Base-by-base conservation (phyloP, 2,888 invertebrate species). In the Arge pagana region DNA sequence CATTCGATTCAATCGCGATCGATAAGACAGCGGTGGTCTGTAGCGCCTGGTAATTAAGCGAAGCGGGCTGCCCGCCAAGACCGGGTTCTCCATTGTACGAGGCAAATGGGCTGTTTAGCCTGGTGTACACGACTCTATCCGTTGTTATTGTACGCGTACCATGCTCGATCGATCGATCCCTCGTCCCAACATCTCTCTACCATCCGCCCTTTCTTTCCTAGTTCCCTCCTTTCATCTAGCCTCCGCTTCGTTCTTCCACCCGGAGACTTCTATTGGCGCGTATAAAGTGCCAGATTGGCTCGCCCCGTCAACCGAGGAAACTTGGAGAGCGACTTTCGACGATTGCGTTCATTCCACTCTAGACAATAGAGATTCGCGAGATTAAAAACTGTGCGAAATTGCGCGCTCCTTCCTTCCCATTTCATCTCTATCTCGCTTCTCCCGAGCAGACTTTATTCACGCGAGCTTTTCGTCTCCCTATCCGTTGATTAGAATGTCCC, bases 101-200 rank as follows among this genome's bases (percentile, higher is more conserved):
- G 61, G 64, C 63, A 66, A 70, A 69, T 69, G 61, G 70, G 59
- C 66, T 70, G 66, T 67, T 68, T 68, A 70, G 60, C 55, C 57
- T 59, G 58, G 63, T n/a, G 63, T 63, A 70, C 65, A 68, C 56
- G 68, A 62, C 56, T 63, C 57, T 60, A 58, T 61, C 61, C 52
- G 58, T 58, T 58, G 60, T 64, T 65, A 65, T 62, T 57, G 59
- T 60, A 61, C 61, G 60, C 61, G 57, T 60, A 63, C 55, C 55
- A 45, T 48, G 49, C 55, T 41, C 55, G 58, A 69, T 67, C 67
- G 67, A 69, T 69, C 65, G 45, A 33, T 45, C 15, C 16, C 45
- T 45, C 33, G 24, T 45, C 45, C 45, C 35, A 31, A n/a, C 13
- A 33, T 35, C 33, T 33, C 45, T 24, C 45, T n/a, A 23, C 28